Evolutionary conservation across 2,888 invertebrate genomes (phyloP), one percentile per base, ranked within the genome.

Genomic region (Uropetala carovei): DNA sequence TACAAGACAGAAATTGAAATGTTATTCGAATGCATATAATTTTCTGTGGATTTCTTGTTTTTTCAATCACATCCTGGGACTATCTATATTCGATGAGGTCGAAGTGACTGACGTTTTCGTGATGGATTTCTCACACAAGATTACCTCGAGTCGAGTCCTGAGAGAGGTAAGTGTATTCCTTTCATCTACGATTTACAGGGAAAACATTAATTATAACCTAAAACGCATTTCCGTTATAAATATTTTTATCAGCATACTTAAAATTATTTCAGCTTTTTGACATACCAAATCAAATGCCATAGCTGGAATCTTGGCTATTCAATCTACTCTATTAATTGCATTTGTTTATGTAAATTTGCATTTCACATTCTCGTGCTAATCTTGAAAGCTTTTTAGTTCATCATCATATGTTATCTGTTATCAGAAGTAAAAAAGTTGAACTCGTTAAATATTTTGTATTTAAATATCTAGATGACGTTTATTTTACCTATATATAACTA

Each of bases 131-230:
- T 43, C 68, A 9, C 13, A 30, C 8, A 89, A 89, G 10, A 43
- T 64, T 9, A 56, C 14, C 8, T 30, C 56, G 18, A 56, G 9
- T 7, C 18, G 18, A 1, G 11, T 68, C 4, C 68, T 68, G 0
- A 89, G 64, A 18, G 68, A 68, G 64, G 89, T 89, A 89, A 89
- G 89, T 64, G 18, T 43, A 56, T 14, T 83, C 9, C 7, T 57
- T 16, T n/a, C 43, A 43, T 43, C 43, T 3, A 43, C 1, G 43
- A 3, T 5, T 43, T 43, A n/a, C 43, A 5, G 43, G 43, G 5
- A 43, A 43, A 43, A 43, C 43, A 5, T 43, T 5, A 43, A 3
- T 43, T 43, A 43, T 43, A 43, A 43, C 5, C 43, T 43, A 43
- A 43, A 43, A 43, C 5, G 43, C 3, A 43, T 43, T 43, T 43